Percentiles rank a stretch among this genome's conserved stretches.
phyloP scores from a whole-genome alignment of 1,140 invertebrate genomes.

The Drosophila sproati region DNA sequence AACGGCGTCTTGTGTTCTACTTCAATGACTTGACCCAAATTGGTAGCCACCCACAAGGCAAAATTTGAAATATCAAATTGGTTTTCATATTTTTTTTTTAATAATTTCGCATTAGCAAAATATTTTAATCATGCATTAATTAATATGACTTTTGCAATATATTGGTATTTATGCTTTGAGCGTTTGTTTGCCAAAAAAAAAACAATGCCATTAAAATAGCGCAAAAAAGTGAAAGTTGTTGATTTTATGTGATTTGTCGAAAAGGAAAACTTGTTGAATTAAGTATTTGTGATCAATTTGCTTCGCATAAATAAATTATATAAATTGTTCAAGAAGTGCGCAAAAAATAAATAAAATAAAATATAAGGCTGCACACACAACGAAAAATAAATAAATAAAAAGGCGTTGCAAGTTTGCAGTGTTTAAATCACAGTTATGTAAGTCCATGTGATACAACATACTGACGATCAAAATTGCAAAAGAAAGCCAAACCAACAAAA shows the following conservation, averaged over 20 bases:
- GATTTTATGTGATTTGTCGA: conserved; percentile 58
- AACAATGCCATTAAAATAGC: conserved; percentile 7
- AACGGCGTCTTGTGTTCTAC: conserved; percentile 66
- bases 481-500: not conserved
- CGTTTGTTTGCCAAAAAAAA: conserved; percentile 17
- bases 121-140: conserved; percentile 69
- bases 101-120: conserved; percentile 23
- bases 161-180: conserved; percentile 43
- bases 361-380: conserved; percentile 44
- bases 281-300: conserved; percentile 60
- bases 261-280: conserved; percentile 69
- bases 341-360: conserved; percentile 19
- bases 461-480: conserved; percentile 34
- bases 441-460: conserved; percentile 19
- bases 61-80: conserved; percentile 8
- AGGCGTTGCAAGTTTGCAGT: conserved; percentile 23
- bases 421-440: conserved; percentile 39
- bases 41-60: conserved; percentile 39
- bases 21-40: conserved; percentile 78
- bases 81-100: not conserved
- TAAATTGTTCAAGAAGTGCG: conserved; percentile 63
- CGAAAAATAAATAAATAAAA: conserved; percentile 18
- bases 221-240: conserved; percentile 74
- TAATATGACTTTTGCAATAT: conserved; percentile 74
- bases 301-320: conserved; percentile 58